Conservation (phyloP, 2,797 vertebrate species). For the Gorsachius magnificus region DNA sequence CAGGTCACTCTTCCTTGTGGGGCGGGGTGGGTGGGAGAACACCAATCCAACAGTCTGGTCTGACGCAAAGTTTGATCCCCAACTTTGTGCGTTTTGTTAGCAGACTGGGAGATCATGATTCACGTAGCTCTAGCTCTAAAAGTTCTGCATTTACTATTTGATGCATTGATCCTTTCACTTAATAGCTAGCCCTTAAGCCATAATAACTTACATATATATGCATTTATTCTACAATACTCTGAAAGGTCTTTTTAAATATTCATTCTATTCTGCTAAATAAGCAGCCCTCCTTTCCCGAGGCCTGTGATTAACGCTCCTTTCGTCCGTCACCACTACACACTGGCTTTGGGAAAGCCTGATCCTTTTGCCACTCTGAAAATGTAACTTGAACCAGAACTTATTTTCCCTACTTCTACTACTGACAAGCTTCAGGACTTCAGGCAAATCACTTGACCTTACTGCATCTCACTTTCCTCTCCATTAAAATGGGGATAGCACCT, state of each 20-base stretch:
- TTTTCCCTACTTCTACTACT: background rate
- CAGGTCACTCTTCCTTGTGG: background rate
- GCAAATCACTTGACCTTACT: conserved; percentile 33
- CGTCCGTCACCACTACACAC: conserved; percentile 14
- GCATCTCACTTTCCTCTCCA: conserved; percentile 2
- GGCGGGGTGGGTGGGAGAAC: rapidly evolving
- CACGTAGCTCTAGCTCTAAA: background rate
- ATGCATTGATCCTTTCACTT: conserved; percentile 62
- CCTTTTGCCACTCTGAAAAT: background rate
- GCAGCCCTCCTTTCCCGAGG: conserved; percentile 54
- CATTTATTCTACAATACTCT: conserved; percentile 63
- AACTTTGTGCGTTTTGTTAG: background rate
- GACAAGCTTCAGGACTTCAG: background rate
- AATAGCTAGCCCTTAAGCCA: conserved; percentile 60
- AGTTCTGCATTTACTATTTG: conserved; percentile 53
- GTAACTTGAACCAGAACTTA: conserved; percentile 39
- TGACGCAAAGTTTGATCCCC: background rate
- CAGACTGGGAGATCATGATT: background rate
- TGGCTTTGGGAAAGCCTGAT: conserved; percentile 56
- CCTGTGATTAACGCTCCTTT: conserved; percentile 50
- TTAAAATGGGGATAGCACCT: background rate
- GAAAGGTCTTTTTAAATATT: conserved; percentile 68
- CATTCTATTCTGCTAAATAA: conserved; percentile 67
- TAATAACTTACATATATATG: conserved; percentile 66
- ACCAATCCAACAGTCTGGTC: background rate